These are phyloP conservation scores for Agrochola litura DNA, from an alignment of 2,888 invertebrate genomes.

Conservation along the genomic window DNA sequence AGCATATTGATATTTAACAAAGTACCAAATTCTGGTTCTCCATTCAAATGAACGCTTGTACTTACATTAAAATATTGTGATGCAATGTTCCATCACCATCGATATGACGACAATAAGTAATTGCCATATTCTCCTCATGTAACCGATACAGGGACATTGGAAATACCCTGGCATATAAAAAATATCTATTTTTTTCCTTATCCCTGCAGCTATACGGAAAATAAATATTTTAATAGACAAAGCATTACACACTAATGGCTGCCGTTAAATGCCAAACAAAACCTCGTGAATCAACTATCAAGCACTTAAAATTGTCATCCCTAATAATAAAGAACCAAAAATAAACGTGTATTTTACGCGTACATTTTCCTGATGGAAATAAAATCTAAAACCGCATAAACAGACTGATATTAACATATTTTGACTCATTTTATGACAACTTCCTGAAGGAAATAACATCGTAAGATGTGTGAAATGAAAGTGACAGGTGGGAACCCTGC, in stretches of 20 bases:
- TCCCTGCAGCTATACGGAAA: background rate
- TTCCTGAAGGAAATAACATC: constrained; percentile 45
- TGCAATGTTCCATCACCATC: background rate
- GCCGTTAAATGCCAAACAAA: background rate
- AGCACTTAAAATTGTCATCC: constrained; percentile 6
- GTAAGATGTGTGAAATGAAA: constrained; percentile 43
- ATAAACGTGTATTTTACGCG: constrained; percentile 10
- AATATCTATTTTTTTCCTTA: background rate
- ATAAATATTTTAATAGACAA: background rate
- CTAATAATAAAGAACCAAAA: constrained; percentile 11
- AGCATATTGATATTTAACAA: background rate
- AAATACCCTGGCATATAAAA: constrained; percentile 11
- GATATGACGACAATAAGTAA: background rate
- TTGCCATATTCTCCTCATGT: constrained; percentile 9
- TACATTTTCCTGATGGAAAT: constrained; percentile 19
- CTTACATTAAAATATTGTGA: background rate
- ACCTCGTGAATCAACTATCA: constrained; percentile 5
- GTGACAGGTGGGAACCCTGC: constrained; percentile 60
- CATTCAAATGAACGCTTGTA: background rate
- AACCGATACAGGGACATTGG: constrained; percentile 1
- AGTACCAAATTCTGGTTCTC: background rate
- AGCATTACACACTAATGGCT: background rate
- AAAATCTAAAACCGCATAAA: constrained; percentile 11
- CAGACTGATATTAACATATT: constrained; percentile 19
- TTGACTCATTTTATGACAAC: constrained; percentile 21